Evolutionary conservation across 2,113 vertebrate genomes (phyloP), one percentile per base, ranked within the genome.

Genomic region (Halcyon senegalensis): DNA sequence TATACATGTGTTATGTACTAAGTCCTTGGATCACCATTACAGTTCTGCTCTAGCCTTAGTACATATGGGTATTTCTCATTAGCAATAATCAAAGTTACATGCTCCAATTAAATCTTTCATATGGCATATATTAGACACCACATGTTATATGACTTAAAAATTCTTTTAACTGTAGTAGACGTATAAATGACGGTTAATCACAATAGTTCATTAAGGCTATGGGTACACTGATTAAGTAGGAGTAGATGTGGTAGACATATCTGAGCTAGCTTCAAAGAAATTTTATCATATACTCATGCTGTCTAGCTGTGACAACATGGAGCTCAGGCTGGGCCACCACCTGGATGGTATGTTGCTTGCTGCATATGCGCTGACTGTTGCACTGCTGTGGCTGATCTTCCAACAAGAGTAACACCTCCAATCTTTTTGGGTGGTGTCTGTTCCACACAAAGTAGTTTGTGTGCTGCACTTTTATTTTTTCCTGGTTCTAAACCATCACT

Each of bases 91-190:
- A 92, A 85, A 96, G 86, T 88, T 96, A 96, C 43, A 92, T 92
- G 93, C 53, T 95, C 68, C 67, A 96, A 94, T 96, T 95, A 95
- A 96, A 82, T 74, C 27, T 73, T 74, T 95, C 95, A 92, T 95
- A 86, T 96, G 97, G 97, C 90, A 89, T 79, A 28, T 74, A 94
- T 97, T 97, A 97, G 58, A 73, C n/a, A 73, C 92, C 96, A 97
- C 60, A 96, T 96, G 94, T 93, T 90, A 90, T 64, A 69, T 18
- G 41, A 91, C 64, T 91, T 90, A 77, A 97, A 85, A 92, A 95
- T 86, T 92, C 94, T 96, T 97, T 96, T 90, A 92, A 91, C 80
- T 94, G 41, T 82, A 93, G 63, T 60, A 94, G 83, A 37, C 66
- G 43, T 56, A 89, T 62, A 95, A 94, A 82, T 95, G 92, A 93